Evolutionary conservation across 2,797 vertebrate genomes (phyloP), one percentile per base, ranked within the genome.

Genomic region (Acanthopagrus latus): DNA sequence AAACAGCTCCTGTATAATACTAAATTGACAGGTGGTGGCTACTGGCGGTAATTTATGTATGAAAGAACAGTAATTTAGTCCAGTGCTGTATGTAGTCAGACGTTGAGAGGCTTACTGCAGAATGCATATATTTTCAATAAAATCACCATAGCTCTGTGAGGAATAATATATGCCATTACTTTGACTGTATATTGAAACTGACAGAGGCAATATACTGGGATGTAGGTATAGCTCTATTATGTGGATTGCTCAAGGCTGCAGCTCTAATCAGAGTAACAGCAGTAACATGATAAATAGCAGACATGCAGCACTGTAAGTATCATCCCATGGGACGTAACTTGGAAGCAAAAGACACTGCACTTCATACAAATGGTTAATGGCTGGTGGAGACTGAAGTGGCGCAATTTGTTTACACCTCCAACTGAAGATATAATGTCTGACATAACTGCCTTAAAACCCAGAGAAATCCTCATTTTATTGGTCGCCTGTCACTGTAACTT

Each of bases 11-110:
- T 60, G 17, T 27, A 62, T 64, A 64, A 71, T 68, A 1, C 54
- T 14, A 71, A 48, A 59, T 25, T 76, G 58, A 65, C 46, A 71
- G 46, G 27, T 52, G 64, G 41, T 23, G 41, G 50, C 41, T 66
- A 33, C 50, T 56, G 54, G n/a, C 72, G 65, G 60, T 79, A 75
- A 72, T 83, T 79, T 81, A 81, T 81, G 80, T 64, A 57, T 78
- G 56, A 76, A 69, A 72, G n/a, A 65, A 68, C 33, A 62, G 41
- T 47, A 29, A 64, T 63, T 70, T 48, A 78, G 10, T 73, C 44
- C 46, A 52, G 41, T 70, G 27, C 46, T 44, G 41, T 56, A 29
- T 68, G 58, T 52, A 46, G 54, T 41, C 68, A 79, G 67, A 68
- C 16, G 27, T 20, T 46, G 60, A 69, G 38, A 70, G 18, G 27